Evolutionary conservation across 1,140 invertebrate genomes (phyloP), one percentile per base, ranked within the genome.

Genomic region (Acromyrmex charruanus): DNA sequence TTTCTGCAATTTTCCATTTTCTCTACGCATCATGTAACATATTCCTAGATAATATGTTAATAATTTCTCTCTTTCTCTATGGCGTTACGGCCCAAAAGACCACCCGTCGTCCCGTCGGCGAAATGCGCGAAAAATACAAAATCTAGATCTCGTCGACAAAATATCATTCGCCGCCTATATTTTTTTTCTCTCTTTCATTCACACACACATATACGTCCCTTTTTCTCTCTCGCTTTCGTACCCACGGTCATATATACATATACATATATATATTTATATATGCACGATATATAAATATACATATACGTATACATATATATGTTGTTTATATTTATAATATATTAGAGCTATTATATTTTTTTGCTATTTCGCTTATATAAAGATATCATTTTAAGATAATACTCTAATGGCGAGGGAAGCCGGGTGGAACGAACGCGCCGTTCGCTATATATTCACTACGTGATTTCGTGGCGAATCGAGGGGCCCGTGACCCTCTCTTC

Each of bases 71-170:
- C 31, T 65, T 21, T 86, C 39, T 87, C 35, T 77, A 49, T 18
- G 82, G 53, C 61, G 84, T 61, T 87, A 75, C 71, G 87, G 65
- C 81, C 66, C 66, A 74, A 39, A 39, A 16, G 39, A 87, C 90
- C 90, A 89, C 90, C 90, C 89, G 89, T 87, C 92, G 87, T 92
- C 89, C 90, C 90, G 14, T 88, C 92, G 90, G 77, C 86, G 89
- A 92, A 89, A 93, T 91, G 86, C 92, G 92, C 88, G 89, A 92
- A 92, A 91, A 94, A 94, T 94, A 94, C 93, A 95, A 95, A 94
- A 94, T 93, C 93, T 94, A 94, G 93, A 94, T 94, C 86, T 93
- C 89, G 87, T 93, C 92, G 92, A 91, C 92, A 94, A 94, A 94
- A 93, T 93, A 94, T 94, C 82, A 88, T 92, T 90, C 75, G 85